Percentiles rank a stretch among this genome's conserved stretches.
Conservation (phyloP, 2,888 invertebrate genomes). For the Synergus japonicus region DNA sequence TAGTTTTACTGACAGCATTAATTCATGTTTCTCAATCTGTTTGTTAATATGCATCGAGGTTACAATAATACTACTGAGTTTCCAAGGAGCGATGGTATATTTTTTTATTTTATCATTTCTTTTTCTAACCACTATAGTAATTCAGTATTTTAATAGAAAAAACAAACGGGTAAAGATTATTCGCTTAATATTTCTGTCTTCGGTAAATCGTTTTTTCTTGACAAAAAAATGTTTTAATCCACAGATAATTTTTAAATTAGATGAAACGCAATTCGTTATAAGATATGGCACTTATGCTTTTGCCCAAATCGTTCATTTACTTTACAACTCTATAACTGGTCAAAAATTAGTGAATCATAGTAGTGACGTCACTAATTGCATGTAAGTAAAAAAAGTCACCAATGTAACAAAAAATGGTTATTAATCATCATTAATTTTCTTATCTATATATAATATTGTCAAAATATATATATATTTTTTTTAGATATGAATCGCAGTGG, state of each 20-base stretch:
- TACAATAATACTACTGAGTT: not conserved
- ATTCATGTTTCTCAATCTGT: not conserved
- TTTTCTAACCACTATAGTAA: not conserved
- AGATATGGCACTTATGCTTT: too few species aligned
- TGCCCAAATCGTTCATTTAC: too few species aligned
- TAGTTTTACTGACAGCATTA: not conserved
- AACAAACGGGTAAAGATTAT: too few species aligned
- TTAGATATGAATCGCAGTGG: not conserved
- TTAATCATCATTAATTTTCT: too few species aligned
- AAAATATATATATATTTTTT: not conserved
- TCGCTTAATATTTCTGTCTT: not conserved
- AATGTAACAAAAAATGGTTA: too few species aligned
- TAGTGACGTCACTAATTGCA: not conserved
- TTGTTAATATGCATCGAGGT: not conserved
- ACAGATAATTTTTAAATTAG: too few species aligned
- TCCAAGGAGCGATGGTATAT: not conserved
- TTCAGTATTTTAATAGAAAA: too few species aligned
- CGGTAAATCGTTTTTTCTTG: not conserved
- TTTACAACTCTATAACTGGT: too few species aligned
- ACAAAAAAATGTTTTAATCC: not conserved
- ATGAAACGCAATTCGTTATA: too few species aligned
- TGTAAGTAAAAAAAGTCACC: not conserved
- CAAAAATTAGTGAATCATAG: too few species aligned
- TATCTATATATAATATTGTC: not conserved
- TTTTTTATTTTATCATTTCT: not conserved